A percentile compares a stretch with the other conserved stretches of the same genome.
Evolutionary conservation across 2,888 invertebrate species (phyloP).

Genomic region (Scaptomyza parva): DNA sequence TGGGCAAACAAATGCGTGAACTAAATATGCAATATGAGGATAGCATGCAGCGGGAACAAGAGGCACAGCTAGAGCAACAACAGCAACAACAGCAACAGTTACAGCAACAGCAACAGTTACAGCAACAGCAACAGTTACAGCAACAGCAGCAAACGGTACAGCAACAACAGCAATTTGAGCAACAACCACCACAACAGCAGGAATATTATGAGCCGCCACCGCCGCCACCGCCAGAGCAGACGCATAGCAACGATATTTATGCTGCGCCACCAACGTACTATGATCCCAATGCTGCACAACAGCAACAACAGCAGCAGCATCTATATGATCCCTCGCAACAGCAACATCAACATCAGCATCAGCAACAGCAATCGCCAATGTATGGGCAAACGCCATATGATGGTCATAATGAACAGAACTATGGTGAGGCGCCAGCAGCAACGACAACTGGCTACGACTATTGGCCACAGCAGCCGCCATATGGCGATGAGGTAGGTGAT

Average conservation of each 20-base stretch:
- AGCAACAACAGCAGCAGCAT: conserved; percentile 44
- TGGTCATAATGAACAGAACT: conserved; percentile 20
- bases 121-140: conserved; percentile 29
- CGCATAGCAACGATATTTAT: conserved; percentile 29
- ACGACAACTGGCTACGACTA: conserved; percentile 67
- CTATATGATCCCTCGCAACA: conserved; percentile 42
- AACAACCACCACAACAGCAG: conserved; percentile 20
- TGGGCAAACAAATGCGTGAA: conserved; percentile 84
- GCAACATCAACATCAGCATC: conserved; percentile 37
- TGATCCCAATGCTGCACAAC: conserved; percentile 43
- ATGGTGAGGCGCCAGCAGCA: conserved; percentile 32
- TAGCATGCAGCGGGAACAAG: conserved; percentile 52
- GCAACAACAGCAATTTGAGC: conserved; percentile 3
- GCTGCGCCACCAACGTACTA: conserved; percentile 43
- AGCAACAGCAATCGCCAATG: conserved; percentile 17
- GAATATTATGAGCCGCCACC: conserved; percentile 40
- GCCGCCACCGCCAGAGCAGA: conserved; percentile 31
- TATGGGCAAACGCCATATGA: conserved; percentile 46
- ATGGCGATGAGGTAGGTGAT: conserved; percentile 70
- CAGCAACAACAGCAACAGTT: conserved; percentile 34
- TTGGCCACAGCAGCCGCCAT: conserved; percentile 71
- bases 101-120: conserved; percentile 18
- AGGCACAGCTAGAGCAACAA: conserved; percentile 35
- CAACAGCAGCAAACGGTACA: conserved; percentile 24
- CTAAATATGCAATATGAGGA: conserved; percentile 82